Conservation (phyloP, 2,113 vertebrate species). For the Azemiops feae region DNA sequence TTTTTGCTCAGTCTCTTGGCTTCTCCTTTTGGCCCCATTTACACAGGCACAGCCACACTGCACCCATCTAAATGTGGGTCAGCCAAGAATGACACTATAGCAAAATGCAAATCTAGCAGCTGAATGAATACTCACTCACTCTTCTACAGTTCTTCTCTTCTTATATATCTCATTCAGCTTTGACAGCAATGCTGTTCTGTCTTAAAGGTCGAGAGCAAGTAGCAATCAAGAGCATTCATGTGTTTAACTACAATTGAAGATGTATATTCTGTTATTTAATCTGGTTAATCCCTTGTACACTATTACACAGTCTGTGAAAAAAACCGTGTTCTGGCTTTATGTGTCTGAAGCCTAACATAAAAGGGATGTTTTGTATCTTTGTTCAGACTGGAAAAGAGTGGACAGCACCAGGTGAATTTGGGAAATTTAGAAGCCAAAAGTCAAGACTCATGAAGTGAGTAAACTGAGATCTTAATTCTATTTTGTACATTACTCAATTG, state of each 20-base stretch:
- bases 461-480: not conserved
- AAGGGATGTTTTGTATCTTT: constrained; percentile 25
- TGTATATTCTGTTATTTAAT: not conserved
- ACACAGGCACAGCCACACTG: not conserved
- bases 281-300: not conserved
- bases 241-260: not conserved
- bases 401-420: constrained; percentile 91
- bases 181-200: not conserved
- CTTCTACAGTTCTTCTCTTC: not conserved
- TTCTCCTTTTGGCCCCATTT: not conserved
- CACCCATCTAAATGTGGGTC: not conserved
- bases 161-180: not conserved
- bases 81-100: not conserved
- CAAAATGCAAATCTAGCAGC: not conserved
- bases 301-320: not conserved
- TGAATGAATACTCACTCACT: not conserved
- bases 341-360: not conserved
- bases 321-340: not conserved
- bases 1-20: not conserved
- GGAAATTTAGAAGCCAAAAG: constrained; percentile 86
- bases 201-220: not conserved
- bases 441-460: constrained; percentile 85
- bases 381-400: constrained; percentile 86
- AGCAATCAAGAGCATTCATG: not conserved
- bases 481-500: not conserved